Evolutionary conservation across 2,113 vertebrate species (phyloP).

Genomic region (Caloenas nicobarica): DNA sequence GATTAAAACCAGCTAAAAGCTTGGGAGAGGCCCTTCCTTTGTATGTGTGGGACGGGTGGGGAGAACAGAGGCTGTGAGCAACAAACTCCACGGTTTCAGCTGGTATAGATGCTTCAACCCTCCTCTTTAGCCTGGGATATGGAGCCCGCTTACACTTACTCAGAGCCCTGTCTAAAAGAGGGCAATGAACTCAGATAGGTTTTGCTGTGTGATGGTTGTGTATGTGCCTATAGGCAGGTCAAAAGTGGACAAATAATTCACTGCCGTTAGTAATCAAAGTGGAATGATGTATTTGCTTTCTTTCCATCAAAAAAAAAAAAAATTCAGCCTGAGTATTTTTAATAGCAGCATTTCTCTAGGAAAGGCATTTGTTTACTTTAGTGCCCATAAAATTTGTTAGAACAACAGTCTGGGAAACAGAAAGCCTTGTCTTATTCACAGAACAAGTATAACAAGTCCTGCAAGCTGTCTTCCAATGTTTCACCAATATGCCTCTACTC

Average conservation of each 20-base stretch:
- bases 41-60: rapidly evolving
- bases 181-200: neutral
- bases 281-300: neutral
- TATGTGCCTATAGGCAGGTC: neutral
- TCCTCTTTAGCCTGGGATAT: rapidly evolving
- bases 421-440: neutral
- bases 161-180: neutral
- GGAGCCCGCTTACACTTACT: neutral
- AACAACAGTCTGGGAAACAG: neutral
- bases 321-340: neutral
- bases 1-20: neutral
- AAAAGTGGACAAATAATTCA: neutral
- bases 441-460: conserved; percentile 48
- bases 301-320: neutral
- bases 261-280: neutral
- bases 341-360: conserved; percentile 19
- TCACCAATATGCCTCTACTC: conserved; percentile 2
- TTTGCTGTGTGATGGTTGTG: neutral
- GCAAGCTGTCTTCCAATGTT: conserved; percentile 16
- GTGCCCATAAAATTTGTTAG: conserved; percentile 1
- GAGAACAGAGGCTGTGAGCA: neutral
- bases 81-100: neutral
- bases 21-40: neutral
- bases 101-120: neutral
- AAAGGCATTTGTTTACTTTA: conserved; percentile 49